Base-by-base conservation (phyloP, 2,797 vertebrate species). In the Lagodon rhomboides region DNA sequence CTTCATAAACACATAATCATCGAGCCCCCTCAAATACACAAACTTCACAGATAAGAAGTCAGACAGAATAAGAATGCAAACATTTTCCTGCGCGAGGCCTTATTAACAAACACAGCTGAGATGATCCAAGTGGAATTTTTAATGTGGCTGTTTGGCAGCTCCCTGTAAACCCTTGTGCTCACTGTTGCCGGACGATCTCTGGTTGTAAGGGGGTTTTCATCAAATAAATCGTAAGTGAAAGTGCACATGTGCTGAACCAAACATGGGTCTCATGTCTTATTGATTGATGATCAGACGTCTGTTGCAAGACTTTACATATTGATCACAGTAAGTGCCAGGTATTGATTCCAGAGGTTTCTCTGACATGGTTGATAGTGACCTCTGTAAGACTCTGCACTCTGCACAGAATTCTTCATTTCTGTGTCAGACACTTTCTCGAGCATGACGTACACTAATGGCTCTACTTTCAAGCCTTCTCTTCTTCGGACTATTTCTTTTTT, bases 271-370 rank as follows among this genome's bases (percentile, higher is more conserved):
- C 30, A 56, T 47, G n/a, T 77, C 54, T 64, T 34, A 75, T 50
- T 79, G 81, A 88, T 38, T 43, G 59, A 78, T 61, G 53, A 74
- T 75, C 43, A 55, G n/a, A 60, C 74, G 62, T 62, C 61, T 66
- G 65, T 55, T 27, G 75, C 77, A 82, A 47, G 59, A 63, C 69
- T 83, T 76, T 71, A 56, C 67, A 66, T 82, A 86, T 85, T 44
- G 77, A 83, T 83, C 68, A 64, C n/a, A 55, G 68, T 80, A 86
- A 89, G 78, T 85, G 80, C 66, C 76, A 61, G 13, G 3, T 82
- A 84, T 86, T 62, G 88, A 90, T 82, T 30, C 25, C 15, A 0
- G 22, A n/a, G 53, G 43, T 65, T 65, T 75, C 55, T 79, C 46
- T 23, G 53, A 72, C 38, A 27, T 68, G 43, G 61, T 68, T 70